Conservation (phyloP, 2,888 invertebrate species). For the Margaritifera margaritifera region DNA sequence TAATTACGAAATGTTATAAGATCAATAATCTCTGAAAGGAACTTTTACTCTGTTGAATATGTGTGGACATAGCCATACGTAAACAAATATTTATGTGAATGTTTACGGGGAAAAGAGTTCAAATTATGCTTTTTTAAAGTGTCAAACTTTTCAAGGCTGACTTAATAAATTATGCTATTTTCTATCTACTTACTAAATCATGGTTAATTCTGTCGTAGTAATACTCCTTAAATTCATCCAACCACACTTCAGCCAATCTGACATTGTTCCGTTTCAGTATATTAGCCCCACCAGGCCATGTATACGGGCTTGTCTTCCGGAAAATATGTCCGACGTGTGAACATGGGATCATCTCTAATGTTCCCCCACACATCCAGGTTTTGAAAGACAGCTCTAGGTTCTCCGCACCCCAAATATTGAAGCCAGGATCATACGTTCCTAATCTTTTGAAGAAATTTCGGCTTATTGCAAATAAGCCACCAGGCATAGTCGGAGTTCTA, state of each 20-base stretch:
- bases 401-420: slow-evolving; percentile 99
- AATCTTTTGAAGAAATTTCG: slow-evolving; percentile 86
- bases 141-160: no score
- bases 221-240: slow-evolving; percentile 86
- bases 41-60: no score
- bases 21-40: no score
- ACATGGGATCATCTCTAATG: slow-evolving; percentile 92
- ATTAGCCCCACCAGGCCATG: slow-evolving; percentile 77
- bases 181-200: slow-evolving; percentile 29
- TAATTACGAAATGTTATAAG: no score
- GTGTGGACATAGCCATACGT: no score
- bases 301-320: slow-evolving; percentile 89
- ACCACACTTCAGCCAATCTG: slow-evolving; percentile 95
- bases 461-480: slow-evolving; percentile 95
- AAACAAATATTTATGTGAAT: no score
- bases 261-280: slow-evolving; percentile 89
- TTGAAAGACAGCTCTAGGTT: slow-evolving; percentile 95
- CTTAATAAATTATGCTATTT: background rate
- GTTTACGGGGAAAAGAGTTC: no score
- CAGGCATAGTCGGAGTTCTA: slow-evolving; percentile 73
- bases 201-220: slow-evolving; percentile 48
- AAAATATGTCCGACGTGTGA: slow-evolving; percentile 97
- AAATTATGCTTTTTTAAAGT: no score
- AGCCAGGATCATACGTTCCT: slow-evolving; percentile 93
- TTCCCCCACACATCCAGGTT: slow-evolving; percentile 98